Percentiles rank a stretch among this genome's conserved stretches.
These are phyloP conservation scores for Drosophila virilis DNA, from an alignment of 1,140 invertebrate species.

Conservation along the genomic window DNA sequence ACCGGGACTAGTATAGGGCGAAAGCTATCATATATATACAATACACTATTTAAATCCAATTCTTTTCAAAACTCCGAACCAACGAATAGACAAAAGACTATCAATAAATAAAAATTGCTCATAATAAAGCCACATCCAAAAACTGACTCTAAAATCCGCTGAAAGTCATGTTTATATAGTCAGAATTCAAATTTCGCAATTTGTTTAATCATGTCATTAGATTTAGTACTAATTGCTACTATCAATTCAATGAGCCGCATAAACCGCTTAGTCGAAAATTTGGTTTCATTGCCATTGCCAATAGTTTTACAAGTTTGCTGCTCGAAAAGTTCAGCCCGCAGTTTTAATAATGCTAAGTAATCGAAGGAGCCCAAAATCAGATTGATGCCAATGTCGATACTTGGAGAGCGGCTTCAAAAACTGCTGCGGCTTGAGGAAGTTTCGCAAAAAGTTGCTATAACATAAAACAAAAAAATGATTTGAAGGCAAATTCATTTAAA, in stretches of 20 bases:
- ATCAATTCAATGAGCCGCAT: constrained; percentile 68
- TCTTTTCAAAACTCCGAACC: background rate
- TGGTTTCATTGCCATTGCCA: constrained; percentile 33
- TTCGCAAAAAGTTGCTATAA: constrained; percentile 58
- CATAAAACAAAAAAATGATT: constrained; percentile 57
- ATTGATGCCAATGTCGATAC: constrained; percentile 70
- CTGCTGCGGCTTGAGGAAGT: constrained; percentile 49
- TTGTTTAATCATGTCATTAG: constrained; percentile 21
- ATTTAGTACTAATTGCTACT: constrained; percentile 55
- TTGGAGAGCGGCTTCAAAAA: constrained; percentile 71
- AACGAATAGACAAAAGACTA: background rate
- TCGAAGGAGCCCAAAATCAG: constrained; percentile 59
- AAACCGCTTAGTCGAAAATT: constrained; percentile 37
- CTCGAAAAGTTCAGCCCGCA: constrained; percentile 66
- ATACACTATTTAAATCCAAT: background rate
- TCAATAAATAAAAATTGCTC: background rate
- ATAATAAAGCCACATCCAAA: too few relatives aligned
- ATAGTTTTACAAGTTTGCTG: constrained; percentile 31
- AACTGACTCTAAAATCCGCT: background rate
- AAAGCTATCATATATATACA: background rate
- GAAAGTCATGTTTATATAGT: background rate
- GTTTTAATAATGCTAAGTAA: constrained; percentile 64
- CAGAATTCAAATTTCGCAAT: background rate
- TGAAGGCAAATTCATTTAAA: background rate
- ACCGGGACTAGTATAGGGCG: background rate